These are phyloP conservation scores for Sterrhoptilus dennistouni DNA, from an alignment of 2,113 vertebrate species.

Conservation along the genomic window DNA sequence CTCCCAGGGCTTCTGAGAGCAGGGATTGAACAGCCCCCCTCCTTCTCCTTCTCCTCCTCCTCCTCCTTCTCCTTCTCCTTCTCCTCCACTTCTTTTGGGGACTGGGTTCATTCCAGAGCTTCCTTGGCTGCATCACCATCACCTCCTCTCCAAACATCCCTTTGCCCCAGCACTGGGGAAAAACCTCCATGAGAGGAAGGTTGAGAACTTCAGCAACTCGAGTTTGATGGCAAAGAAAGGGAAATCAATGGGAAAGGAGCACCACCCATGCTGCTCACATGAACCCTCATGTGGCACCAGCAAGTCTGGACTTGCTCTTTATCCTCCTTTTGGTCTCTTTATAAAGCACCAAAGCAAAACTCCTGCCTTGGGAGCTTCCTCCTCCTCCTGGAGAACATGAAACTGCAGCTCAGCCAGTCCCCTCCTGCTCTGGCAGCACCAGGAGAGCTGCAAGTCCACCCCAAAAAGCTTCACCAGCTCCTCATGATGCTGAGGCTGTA, in stretches of 20 bases:
- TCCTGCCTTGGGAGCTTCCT: not conserved
- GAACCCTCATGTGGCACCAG: fast-evolving
- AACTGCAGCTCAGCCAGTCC: not conserved
- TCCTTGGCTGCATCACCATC: not conserved
- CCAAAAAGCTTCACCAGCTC: not conserved
- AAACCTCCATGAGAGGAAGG: fast-evolving
- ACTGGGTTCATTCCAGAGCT: not conserved
- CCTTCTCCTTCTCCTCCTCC: not conserved
- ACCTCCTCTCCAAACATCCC: too few relatives aligned
- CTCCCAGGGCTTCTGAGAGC: not conserved
- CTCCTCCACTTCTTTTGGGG: not conserved
- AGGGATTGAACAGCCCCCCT: fast-evolving
- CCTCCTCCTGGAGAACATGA: not conserved
- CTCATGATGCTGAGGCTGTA: fast-evolving
- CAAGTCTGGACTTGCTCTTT: not conserved
- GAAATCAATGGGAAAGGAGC: not conserved
- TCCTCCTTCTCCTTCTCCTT: fast-evolving
- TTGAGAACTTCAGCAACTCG: not conserved
- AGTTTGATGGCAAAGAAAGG: not conserved
- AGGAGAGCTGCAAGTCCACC: not conserved
- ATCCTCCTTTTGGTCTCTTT: not conserved
- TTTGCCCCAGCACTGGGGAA: not conserved
- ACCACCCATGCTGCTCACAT: not conserved
- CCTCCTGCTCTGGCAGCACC: not conserved
- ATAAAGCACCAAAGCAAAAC: not conserved